Evolutionary conservation across 1,140 invertebrate species (phyloP), one percentile per base, ranked within the genome.

Genomic region (Drosophila nigromelanica): DNA sequence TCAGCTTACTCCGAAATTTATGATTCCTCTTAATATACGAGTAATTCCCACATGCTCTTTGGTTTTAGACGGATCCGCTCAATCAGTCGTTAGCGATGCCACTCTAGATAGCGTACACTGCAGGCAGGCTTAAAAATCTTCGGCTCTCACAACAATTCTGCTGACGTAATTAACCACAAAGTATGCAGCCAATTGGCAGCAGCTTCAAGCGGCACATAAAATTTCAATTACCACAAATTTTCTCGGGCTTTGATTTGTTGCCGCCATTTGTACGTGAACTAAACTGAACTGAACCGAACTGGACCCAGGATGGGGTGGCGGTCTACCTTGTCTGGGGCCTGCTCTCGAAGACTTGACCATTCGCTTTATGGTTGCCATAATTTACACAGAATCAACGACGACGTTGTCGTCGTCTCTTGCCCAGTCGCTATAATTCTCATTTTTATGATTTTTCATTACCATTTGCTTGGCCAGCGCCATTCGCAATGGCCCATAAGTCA

Each of bases 161-260:
- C 43, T 69, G 56, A 73, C 64, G 64, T 73, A 73, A 73, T 78
- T 78, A 78, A 73, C 77, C 76, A 75, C 63, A 78, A 73, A 67
- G 76, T 73, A 64, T 64, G 63, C 62, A 55, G 50, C 43, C 76
- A 68, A 78, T 73, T 78, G 74, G 76, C 76, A 78, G 60, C 66
- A 66, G 71, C 51, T 76, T 70, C 75, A 60, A 78, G 72, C 62
- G 76, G 75, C 76, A 78, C 62, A 78, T 78, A 78, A 78, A 78
- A 78, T 78, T 78, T 78, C 76, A 78, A 78, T 78, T 78, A 78
- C 76, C 76, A 78, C 76, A 78, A 78, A 78, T 78, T 78, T 69
- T 73, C 59, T 54, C 58, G 37, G 10, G 71, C 71, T 78, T 78
- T 78, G 76, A 78, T 78, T 78, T 78, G 76, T 78, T 63, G 58